Conservation (phyloP, 2,113 vertebrate species). For the Paraplagusia blochii region DNA sequence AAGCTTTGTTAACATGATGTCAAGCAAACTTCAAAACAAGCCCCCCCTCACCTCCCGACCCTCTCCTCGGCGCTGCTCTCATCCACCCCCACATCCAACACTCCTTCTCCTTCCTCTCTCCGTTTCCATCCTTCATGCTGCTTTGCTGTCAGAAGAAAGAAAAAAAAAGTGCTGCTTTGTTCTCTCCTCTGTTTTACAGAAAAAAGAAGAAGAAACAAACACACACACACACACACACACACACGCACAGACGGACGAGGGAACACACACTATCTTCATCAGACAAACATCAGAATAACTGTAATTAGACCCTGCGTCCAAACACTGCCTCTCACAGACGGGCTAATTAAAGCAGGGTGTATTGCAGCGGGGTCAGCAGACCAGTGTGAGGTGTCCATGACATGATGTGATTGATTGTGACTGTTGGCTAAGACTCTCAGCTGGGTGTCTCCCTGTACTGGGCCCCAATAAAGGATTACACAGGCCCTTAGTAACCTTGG, state of each 20-base stretch:
- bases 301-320: too few species aligned
- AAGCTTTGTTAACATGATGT: constrained; percentile 67
- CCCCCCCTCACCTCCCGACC: constrained; percentile 30
- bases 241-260: constrained; percentile 20
- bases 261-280: neutral
- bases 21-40: constrained; percentile 65
- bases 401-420: constrained; percentile 76
- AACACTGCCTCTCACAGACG: constrained; percentile 9
- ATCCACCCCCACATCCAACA: constrained; percentile 9
- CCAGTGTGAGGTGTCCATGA: constrained; percentile 49
- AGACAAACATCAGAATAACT: too few species aligned
- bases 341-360: constrained; percentile 67
- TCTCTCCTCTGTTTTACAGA: neutral
- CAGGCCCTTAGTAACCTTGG: constrained; percentile 72
- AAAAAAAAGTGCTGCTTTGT: constrained; percentile 10
- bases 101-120: constrained; percentile 3
- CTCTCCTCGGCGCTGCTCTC: constrained; percentile 13
- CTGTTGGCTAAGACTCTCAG: constrained; percentile 64
- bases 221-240: constrained; percentile 3
- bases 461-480: constrained; percentile 70
- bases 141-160: constrained; percentile 23
- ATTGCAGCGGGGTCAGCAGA: constrained; percentile 45
- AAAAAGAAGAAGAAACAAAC: neutral
- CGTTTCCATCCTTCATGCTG: neutral
- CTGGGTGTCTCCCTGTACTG: constrained; percentile 55